Base-by-base conservation (phyloP, 2,888 invertebrate species). In the Cosmorhoe ocellata region DNA sequence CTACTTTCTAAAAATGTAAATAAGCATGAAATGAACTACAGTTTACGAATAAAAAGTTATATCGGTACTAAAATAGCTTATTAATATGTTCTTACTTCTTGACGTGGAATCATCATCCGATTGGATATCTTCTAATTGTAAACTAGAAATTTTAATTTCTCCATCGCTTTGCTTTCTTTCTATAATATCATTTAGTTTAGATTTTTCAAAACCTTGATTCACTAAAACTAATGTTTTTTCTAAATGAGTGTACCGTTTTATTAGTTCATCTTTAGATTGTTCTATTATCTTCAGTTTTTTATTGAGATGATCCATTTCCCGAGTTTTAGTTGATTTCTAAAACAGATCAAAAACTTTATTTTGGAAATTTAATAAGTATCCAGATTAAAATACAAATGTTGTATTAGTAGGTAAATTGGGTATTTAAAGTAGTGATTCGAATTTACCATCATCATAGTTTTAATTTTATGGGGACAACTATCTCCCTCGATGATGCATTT, bases 161-260 rank as follows among this genome's bases (percentile, higher is more conserved):
- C 58, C 56, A 6, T 50, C 52, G 13, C 50, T 53, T 34, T 54
- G 61, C 49, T 59, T 71, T 41, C 61, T 66, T 26, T 54, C 48
- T 11, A 58, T 13, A 14, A 58, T 55, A 12, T 59, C 55, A 18
- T 59, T 54, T 10, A 57, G 27, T 12, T 40, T 38, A 8, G 64
- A 46, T 52, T 73, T 74, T 50, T 75, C 75, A 54, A 83, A 80
- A 1, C 78, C 80, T 61, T 83, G 84, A 66, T 82, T 90, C 4
- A 86, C 56, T 14, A 81, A 63, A 11, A 88, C 58, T 31, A 89
- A 63, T 7, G 74, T 78, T 67, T 72, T 81, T 56, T 90, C 89
- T 37, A 90, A 64, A 38, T 67, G 32, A 64, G 76, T 77, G 50
- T 80, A 89, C 12, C 79, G 75, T 9, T 74, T 76, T 24, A 76